Percentiles rank a stretch among this genome's conserved stretches.
Conservation (phyloP, 2,888 invertebrate species). For the Lasius platythorax region DNA sequence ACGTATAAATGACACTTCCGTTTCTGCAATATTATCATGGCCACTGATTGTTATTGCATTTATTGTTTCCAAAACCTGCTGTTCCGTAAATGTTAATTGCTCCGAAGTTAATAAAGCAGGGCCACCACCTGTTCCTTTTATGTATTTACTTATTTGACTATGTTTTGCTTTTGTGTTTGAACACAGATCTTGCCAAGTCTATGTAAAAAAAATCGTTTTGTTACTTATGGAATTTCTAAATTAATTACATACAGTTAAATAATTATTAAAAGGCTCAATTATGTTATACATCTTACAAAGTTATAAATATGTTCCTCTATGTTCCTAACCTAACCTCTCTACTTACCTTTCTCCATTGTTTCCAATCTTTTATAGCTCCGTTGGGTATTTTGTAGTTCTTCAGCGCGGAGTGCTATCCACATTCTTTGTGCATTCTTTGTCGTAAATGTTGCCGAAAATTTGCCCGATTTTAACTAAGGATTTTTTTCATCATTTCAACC, state of each 20-base stretch:
- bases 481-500: neutral
- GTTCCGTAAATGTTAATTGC: neutral
- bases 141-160: neutral
- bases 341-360: constrained; percentile 11
- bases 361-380: neutral
- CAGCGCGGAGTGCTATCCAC: neutral
- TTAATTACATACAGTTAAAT: too few relatives aligned
- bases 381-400: constrained; percentile 16
- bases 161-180: neutral
- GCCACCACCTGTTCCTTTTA: neutral
- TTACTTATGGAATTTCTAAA: too few relatives aligned
- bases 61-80: neutral
- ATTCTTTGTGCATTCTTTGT: neutral
- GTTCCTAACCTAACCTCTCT: neutral
- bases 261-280: too few relatives aligned
- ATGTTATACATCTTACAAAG: neutral
- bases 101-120: neutral
- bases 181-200: constrained; percentile 7
- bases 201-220: neutral
- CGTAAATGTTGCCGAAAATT: neutral
- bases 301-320: neutral
- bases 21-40: neutral
- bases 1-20: neutral
- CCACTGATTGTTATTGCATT: neutral
- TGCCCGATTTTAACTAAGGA: neutral